Evolutionary conservation across 2,888 invertebrate species (phyloP), one percentile per base, ranked within the genome.

Genomic region (Leptodirus hochenwartii): DNA sequence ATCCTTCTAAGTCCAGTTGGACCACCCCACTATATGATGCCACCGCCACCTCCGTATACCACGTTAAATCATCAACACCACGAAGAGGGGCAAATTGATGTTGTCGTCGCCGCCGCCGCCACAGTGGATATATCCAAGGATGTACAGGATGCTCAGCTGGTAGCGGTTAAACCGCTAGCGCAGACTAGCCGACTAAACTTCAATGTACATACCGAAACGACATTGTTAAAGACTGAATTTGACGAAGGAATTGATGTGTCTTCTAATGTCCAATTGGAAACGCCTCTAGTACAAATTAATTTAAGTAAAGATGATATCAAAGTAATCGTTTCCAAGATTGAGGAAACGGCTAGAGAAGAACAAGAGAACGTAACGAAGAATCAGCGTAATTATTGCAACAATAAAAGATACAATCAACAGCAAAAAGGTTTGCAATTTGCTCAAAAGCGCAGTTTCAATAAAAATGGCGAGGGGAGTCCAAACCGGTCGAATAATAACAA

Each of bases 281-380:
- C 8, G 25, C 6, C 10, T 6, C 9, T 25, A 8, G 25, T 25
- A 8, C 25, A 11, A n/a, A n/a, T n/a, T n/a, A n/a, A n/a, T n/a
- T n/a, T n/a, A n/a, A n/a, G n/a, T n/a, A n/a, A n/a, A n/a, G n/a
- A n/a, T 17, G 54, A 56, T 36, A 54, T 56, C 10, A 50, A 47
- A 4, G 51, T 49, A 22, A 50, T 56, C 14, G 54, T 56, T 3
- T 53, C 48, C n/a, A 56, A 56, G 34, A 38, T 56, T n/a, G 54
- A 55, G 36, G 49, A 51, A 39, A 53, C 53, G 1, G 54, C 50
- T 5, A 49, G 50, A 38, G 50, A 53, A 36, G 50, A 52, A 25
- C 25, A 37, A 17, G 13, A 33, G 5, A 26, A 32, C 31, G 40
- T 38, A 20, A 17, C 17, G 8, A 30, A 28, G 24, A 25, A 29